Percentiles rank a stretch among this genome's conserved stretches.
These are phyloP conservation scores for Physella acuta DNA, from an alignment of 1,140 invertebrate species.

Conservation along the genomic window DNA sequence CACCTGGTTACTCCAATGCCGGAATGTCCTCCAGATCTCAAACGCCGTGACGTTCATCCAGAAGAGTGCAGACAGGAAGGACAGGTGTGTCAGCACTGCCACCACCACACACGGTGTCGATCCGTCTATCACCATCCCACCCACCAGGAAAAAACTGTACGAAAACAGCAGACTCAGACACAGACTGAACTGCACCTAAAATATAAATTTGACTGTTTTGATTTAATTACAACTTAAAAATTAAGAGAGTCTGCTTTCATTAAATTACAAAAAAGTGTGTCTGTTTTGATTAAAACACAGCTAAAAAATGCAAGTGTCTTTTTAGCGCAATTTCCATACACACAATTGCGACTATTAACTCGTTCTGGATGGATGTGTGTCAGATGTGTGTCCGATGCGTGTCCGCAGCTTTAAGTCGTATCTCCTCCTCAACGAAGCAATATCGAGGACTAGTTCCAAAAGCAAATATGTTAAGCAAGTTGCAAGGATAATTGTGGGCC, in stretches of 20 bases:
- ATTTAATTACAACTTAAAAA: too few relatives aligned
- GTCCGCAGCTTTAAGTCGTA: too few relatives aligned
- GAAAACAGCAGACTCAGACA: slow-evolving; percentile 24
- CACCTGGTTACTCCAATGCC: slow-evolving; percentile 27
- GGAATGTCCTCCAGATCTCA: slow-evolving; percentile 31
- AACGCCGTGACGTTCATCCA: slow-evolving; percentile 34
- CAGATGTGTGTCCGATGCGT: too few relatives aligned
- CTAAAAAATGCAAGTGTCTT: background rate
- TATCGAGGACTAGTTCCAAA: too few relatives aligned
- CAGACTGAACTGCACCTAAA: slow-evolving; percentile 27
- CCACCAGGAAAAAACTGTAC: slow-evolving; percentile 27
- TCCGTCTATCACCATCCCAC: slow-evolving; percentile 21
- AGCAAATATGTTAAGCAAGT: too few relatives aligned
- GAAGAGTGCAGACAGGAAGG: slow-evolving; percentile 26
- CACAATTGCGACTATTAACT: too few relatives aligned
- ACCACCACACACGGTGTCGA: slow-evolving; percentile 7
- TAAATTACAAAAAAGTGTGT: background rate
- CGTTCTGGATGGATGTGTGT: too few relatives aligned
- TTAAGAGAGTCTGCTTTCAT: too few relatives aligned
- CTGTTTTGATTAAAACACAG: background rate
- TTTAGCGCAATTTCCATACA: too few relatives aligned
- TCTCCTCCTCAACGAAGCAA: too few relatives aligned
- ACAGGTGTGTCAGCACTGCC: slow-evolving; percentile 19
- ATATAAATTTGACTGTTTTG: too few relatives aligned
- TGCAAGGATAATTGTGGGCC: too few relatives aligned